Base-by-base conservation (phyloP, 2,113 vertebrate species). In the Hydrochoerus hydrochaeris region DNA sequence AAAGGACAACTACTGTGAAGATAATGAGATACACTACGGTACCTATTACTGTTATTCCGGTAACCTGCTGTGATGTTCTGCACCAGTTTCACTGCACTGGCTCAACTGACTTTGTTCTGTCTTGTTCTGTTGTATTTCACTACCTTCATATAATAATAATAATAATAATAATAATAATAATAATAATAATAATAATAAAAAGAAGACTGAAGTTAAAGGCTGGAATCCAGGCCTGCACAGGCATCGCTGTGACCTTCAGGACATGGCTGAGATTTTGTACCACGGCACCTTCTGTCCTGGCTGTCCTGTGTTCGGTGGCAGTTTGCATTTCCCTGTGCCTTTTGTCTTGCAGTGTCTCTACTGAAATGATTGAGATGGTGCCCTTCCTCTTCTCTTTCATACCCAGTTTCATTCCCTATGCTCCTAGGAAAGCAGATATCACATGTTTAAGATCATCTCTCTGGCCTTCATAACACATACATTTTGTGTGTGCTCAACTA, bases 241-340 rank as follows among this genome's bases (percentile, higher is more conserved):
- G 0, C 35, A 3, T 28, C 46, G 11, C 3, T 30, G 38, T 75
- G 91, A 86, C 44, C 84, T 75, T 67, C 7, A 30, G 49, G 11
- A 46, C 26, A 44, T 46, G 73, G 41, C 38, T 41, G 41, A 30
- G 28, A 49, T 32, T 44, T 92, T 30, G 3, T 3, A 7, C 6
- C n/a, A 63, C 16, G 0, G 22, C 46, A 0, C 19, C 6, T 58
- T 28, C 26, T 1, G 7, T 10, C 2, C 4, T 14, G 73, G 41
- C 26, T 30, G 44, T 30, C 44, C 26, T 80, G 46, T 20, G 49
- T 35, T 17, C 38, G 38, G 65, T 67, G 4, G 28, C 6, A 65
- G 1, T 77, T 89, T 52, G 78, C 35, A 41, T 52, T 54, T 38
- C 46, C 20, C 67, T 30, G 32, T 52, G 16, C 8, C 22, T 49